Percentiles rank a stretch among this genome's conserved stretches.
Conservation (phyloP, 2,797 vertebrate species). For the Strix occidentalis region DNA sequence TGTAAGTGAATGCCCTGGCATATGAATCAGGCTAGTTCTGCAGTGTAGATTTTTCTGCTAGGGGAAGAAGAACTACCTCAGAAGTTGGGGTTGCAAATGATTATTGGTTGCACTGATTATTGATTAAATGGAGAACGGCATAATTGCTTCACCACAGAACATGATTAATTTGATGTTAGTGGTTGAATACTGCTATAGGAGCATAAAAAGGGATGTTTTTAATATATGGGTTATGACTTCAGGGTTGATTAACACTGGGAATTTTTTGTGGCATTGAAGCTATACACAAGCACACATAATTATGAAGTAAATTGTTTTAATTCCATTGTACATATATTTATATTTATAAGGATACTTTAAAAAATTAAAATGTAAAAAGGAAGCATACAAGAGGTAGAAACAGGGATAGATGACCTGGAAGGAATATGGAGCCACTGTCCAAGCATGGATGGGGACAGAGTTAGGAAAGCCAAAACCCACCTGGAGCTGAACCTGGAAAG, state of each 20-base stretch:
- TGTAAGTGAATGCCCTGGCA: background rate
- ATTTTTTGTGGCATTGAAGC: background rate
- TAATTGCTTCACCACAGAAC: background rate
- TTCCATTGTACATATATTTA: background rate
- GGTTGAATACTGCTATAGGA: background rate
- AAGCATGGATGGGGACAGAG: fast-evolving
- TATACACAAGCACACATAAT: background rate
- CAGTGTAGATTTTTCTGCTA: background rate
- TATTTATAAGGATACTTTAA: background rate
- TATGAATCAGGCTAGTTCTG: background rate
- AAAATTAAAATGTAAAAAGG: background rate
- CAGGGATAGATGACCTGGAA: background rate
- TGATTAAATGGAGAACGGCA: background rate
- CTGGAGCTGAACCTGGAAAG: background rate
- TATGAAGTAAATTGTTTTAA: background rate
- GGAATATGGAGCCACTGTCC: background rate
- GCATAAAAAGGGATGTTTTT: background rate
- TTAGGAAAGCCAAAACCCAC: background rate
- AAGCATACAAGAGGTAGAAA: background rate
- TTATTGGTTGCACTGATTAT: constrained; percentile 11
- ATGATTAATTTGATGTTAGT: background rate
- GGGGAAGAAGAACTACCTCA: background rate
- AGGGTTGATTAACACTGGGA: background rate
- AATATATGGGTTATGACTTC: background rate
- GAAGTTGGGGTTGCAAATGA: background rate